These are phyloP conservation scores for Gastrophryne carolinensis DNA, from an alignment of 2,797 vertebrate genomes.

Conservation along the genomic window DNA sequence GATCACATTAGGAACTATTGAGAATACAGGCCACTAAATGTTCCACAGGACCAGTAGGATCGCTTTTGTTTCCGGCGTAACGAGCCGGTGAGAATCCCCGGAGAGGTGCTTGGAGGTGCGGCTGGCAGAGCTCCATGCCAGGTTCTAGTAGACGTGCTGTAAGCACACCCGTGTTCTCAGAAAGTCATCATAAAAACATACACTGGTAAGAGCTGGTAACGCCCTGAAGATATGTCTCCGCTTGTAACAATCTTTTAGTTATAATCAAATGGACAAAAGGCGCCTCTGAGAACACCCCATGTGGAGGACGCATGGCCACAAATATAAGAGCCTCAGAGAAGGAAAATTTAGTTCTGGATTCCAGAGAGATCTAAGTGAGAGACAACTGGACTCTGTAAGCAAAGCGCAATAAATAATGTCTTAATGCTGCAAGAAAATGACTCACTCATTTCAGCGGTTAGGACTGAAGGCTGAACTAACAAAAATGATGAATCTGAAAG, in stretches of 20 bases:
- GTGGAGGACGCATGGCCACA: not conserved
- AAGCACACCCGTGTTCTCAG: no score
- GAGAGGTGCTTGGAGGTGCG: no score
- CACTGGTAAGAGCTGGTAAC: not conserved
- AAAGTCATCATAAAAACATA: not conserved
- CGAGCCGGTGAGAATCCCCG: no score
- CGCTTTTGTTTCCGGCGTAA: no score
- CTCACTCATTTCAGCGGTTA: constrained; percentile 27
- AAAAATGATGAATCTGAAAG: constrained; percentile 38
- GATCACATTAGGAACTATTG: no score
- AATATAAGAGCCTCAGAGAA: not conserved
- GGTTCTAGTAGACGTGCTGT: no score
- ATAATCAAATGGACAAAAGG: not conserved
- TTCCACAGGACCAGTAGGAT: no score
- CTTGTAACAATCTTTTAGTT: not conserved
- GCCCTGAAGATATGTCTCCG: not conserved
- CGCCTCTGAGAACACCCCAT: not conserved
- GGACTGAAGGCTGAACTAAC: constrained; percentile 34
- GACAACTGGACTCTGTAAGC: not conserved
- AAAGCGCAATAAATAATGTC: constrained; percentile 26
- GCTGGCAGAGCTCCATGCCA: no score
- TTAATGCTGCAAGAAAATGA: constrained; percentile 22
- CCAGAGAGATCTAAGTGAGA: not conserved
- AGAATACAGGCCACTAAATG: no score
- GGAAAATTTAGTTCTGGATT: not conserved